A percentile compares a stretch with the other conserved stretches of the same genome.
Conservation (phyloP, 2,888 invertebrate species). For the Esperia sulphurella region DNA sequence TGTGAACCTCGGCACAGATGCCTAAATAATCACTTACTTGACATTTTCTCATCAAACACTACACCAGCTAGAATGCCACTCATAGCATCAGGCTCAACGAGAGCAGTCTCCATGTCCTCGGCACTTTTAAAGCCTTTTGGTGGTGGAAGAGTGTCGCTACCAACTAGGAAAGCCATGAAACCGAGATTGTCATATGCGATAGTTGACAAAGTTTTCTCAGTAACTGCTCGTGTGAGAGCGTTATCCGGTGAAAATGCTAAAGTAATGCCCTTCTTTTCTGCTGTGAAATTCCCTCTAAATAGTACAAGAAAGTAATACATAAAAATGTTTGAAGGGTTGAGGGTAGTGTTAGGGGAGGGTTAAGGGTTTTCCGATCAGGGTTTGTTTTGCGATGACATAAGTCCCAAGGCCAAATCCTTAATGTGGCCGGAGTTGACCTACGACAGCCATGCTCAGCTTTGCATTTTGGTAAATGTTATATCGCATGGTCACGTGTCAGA, state of each 20-base stretch:
- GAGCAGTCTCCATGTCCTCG: conserved; percentile 50
- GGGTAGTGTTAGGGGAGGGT: too few relatives aligned
- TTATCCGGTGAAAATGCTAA: conserved; percentile 70
- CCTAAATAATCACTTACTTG: conserved; percentile 68
- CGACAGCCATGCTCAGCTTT: too few relatives aligned
- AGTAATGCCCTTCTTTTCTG: conserved; percentile 49
- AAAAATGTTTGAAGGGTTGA: too few relatives aligned
- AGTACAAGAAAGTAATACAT: too few relatives aligned
- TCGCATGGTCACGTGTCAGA: too few relatives aligned
- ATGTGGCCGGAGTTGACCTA: too few relatives aligned
- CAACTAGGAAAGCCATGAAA: conserved; percentile 52
- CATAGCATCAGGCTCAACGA: conserved; percentile 65
- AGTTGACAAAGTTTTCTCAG: conserved; percentile 56
- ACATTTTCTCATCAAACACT: conserved; percentile 65
- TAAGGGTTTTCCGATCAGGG: too few relatives aligned
- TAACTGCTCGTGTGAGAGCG: conserved; percentile 54
- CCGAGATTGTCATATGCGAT: conserved; percentile 65
- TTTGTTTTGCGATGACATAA: too few relatives aligned
- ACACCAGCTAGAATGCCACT: conserved; percentile 64
- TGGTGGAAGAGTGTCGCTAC: conserved; percentile 51
- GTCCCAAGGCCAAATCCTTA: too few relatives aligned
- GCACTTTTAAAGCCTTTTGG: conserved; percentile 63
- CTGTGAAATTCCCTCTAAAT: conserved; percentile 56
- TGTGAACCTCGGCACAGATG: too few relatives aligned
- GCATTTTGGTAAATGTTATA: too few relatives aligned